Base-by-base conservation (phyloP, 2,797 vertebrate species). In the Sarcoramphus papa region DNA sequence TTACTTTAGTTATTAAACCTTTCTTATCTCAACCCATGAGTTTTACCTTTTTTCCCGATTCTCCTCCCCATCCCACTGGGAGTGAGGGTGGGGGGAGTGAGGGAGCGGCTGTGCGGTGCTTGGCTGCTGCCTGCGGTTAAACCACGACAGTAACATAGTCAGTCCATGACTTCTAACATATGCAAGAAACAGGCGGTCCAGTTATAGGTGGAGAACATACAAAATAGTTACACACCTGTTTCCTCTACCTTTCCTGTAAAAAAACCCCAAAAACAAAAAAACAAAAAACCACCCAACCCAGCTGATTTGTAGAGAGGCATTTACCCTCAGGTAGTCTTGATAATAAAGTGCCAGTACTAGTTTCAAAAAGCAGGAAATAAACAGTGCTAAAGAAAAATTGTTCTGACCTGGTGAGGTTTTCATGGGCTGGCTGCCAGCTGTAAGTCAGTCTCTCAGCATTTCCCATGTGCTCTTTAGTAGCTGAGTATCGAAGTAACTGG, bases 171-270 rank as follows among this genome's bases (percentile, higher is more conserved):
- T 53, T 45, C 54, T 43, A 72, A 59, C 15, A 19, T 5, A 21
- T 0, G 43, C 1, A 30, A 62, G n/a, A 56, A 75, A 14, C 5
- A 62, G 11, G 13, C 25, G 33, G 10, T 11, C 40, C 27, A 18
- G 12, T 27, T 50, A 63, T 10, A 27, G 18, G 19, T 47, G 23
- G 19, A 40, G 43, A 74, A 64, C 0, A 0, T 22, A 14, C 20
- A 30, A 37, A 68, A n/a, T 6, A 56, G 8, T 74, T 30, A 37
- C 15, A 68, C 30, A 37, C 10, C 22, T 21, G 9, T 47, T 87
- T 57, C 47, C 8, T 30, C n/a, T 65, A 33, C n/a, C 27, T 25
- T 76, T 75, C 18, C 35, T 41, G 47, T n/a, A 28, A 40, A 45
- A 62, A 59, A 72, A 18, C 5, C 31, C 54, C 0, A 23, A 35